phyloP scores from a whole-genome alignment of 2,113 vertebrate genomes.

The Ageneiosus marmoratus region DNA sequence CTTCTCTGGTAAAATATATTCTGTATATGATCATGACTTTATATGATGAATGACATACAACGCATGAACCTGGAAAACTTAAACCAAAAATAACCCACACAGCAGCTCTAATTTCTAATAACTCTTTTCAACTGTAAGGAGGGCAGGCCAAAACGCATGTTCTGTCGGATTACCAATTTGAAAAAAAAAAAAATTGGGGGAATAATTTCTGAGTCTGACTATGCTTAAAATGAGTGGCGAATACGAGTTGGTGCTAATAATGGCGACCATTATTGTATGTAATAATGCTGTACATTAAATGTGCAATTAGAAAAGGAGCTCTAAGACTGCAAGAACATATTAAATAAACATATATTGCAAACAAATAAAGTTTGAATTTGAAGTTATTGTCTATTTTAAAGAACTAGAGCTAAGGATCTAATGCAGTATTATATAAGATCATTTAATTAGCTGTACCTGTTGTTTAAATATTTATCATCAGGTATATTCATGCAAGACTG shows the following conservation, averaged over 20 bases:
- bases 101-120: background rate
- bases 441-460: no score
- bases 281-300: constrained; percentile 33
- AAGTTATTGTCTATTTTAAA: no score
- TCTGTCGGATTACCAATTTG: background rate
- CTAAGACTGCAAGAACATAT: constrained; percentile 45
- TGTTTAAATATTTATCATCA: no score
- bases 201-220: background rate
- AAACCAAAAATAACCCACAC: background rate
- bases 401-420: no score
- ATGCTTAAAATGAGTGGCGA: background rate
- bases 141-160: background rate
- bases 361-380: background rate
- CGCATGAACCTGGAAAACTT: background rate
- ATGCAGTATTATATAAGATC: no score
- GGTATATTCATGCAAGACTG: no score
- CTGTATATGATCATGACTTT: no score
- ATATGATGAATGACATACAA: background rate
- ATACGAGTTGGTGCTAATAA: constrained; percentile 4
- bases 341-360: constrained; percentile 48
- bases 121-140: background rate
- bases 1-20: no score
- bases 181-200: constrained; percentile 2
- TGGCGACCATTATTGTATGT: constrained; percentile 3
- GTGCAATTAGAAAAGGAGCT: constrained; percentile 36